Base-by-base conservation (phyloP, 1,140 invertebrate genomes). In the Drosophila leontia region DNA sequence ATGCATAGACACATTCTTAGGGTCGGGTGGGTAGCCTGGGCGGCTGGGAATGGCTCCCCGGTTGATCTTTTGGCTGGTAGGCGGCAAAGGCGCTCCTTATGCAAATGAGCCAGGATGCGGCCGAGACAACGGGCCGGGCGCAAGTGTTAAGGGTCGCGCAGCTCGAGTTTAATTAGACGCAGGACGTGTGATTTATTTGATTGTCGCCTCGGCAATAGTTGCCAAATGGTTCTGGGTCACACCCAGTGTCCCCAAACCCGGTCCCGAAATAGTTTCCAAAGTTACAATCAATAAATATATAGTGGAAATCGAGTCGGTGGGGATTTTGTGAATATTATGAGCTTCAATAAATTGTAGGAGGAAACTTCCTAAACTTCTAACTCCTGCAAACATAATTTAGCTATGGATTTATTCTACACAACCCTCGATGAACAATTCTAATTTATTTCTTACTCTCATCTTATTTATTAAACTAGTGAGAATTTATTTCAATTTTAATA, bases 101-200 rank as follows among this genome's bases (percentile, higher is more conserved):
- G 85, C 84, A 88, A 87, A 87, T 88, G 64, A 56, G 29, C 11
- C 39, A 45, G 23, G 59, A 37, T 58, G 41, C 26, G 62, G 59
- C 65, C 62, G 39, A 37, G 76, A 77, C 84, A 87, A 67, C 47
- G 64, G 48, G 61, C 58, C 59, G 70, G 71, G 80, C 84, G 78
- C 84, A 88, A 87, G 84, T 88, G 84, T 72, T 87, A 87, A 88
- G 84, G 84, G 84, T 87, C 77, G 74, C 80, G 62, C 77, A 80
- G 84, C 84, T 87, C 83, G 83, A 88, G 84, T 87, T 87, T 87
- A 87, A 87, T 87, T 87, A 87, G 85, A 84, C 84, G 77, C 80
- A 71, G 62, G 69, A 68, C 77, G 67, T 70, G 84, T 87, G 84
- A 87, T 88, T 87, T 87, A 87, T 87, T 84, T 88, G 71, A 87